These are phyloP conservation scores for Clitarchus hookeri DNA, from an alignment of 2,888 invertebrate species.

Conservation along the genomic window DNA sequence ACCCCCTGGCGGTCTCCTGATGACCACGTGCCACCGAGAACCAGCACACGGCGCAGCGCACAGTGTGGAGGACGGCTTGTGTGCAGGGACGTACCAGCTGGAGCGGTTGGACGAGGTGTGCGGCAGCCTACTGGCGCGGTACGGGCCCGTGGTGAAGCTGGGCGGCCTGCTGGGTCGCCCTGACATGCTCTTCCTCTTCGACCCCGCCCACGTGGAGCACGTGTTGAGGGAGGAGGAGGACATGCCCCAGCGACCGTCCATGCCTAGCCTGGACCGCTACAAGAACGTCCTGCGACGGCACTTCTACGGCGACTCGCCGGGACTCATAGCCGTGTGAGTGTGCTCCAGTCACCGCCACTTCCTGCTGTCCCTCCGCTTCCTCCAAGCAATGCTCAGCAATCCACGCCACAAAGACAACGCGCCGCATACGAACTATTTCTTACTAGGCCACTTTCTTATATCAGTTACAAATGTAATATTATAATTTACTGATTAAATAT, in stretches of 20 bases:
- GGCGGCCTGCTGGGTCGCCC: slow-evolving; percentile 70
- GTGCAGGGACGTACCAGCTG: slow-evolving; percentile 66
- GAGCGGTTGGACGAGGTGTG: slow-evolving; percentile 70
- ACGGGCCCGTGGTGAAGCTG: slow-evolving; percentile 71
- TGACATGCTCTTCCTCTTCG: slow-evolving; percentile 74
- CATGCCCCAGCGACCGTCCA: slow-evolving; percentile 72
- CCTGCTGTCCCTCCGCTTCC: too few relatives aligned
- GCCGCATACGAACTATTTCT: too few relatives aligned
- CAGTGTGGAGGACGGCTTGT: background rate
- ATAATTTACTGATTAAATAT: too few relatives aligned
- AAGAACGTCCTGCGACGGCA: slow-evolving; percentile 70
- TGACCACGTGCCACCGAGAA: too few relatives aligned
- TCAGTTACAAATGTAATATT: too few relatives aligned
- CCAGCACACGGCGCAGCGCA: too few relatives aligned
- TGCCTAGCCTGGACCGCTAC: slow-evolving; percentile 76
- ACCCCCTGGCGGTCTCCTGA: too few relatives aligned
- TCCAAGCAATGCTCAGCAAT: too few relatives aligned
- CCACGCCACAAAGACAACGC: too few relatives aligned
- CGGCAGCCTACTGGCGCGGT: slow-evolving; percentile 61
- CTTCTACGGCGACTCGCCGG: slow-evolving; percentile 68
- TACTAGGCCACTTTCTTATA: too few relatives aligned
- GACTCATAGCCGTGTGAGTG: slow-evolving; percentile 75
- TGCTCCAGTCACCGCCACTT: too few relatives aligned
- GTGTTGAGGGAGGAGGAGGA: slow-evolving; percentile 71
- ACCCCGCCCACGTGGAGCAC: slow-evolving; percentile 70